Conservation (phyloP, 2,113 vertebrate species). For the Chaetodon trifascialis region DNA sequence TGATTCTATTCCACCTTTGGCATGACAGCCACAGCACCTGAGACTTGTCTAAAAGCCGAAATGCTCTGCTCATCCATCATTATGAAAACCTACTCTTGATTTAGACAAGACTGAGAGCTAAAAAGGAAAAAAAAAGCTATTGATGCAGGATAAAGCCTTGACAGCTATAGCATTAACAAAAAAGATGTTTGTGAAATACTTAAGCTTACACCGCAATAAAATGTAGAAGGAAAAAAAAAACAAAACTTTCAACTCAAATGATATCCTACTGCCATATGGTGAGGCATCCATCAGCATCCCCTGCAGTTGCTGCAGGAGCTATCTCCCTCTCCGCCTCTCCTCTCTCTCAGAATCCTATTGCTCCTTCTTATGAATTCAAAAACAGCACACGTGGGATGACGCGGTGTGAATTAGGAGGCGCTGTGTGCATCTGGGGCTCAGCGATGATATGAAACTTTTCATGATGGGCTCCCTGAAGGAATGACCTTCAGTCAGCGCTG, state of each 20-base stretch:
- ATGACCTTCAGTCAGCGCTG: conserved; percentile 51
- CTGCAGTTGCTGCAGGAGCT: conserved; percentile 15
- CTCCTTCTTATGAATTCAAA: conserved; percentile 47
- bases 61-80: conserved; percentile 59
- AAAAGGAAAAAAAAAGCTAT: conserved; percentile 8
- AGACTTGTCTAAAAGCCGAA: conserved; percentile 55
- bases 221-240: background rate
- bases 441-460: conserved; percentile 32
- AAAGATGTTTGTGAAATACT: conserved; percentile 13
- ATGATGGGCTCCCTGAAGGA: conserved; percentile 14
- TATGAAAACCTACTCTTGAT: conserved; percentile 26
- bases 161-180: conserved; percentile 29
- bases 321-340: conserved; percentile 13
- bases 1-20: conserved; percentile 68
- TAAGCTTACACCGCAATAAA: conserved; percentile 4
- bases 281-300: conserved; percentile 10
- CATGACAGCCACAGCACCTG: conserved; percentile 46
- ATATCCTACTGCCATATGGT: conserved; percentile 34
- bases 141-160: conserved; percentile 3
- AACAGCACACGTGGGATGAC: conserved; percentile 35
- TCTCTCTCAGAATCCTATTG: conserved; percentile 15
- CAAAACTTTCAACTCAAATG: conserved; percentile 1
- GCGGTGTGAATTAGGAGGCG: conserved; percentile 2
- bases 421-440: conserved; percentile 20
- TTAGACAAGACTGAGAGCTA: conserved; percentile 1